Conservation (phyloP, 2,888 invertebrate genomes). For the Netelia virgata region DNA sequence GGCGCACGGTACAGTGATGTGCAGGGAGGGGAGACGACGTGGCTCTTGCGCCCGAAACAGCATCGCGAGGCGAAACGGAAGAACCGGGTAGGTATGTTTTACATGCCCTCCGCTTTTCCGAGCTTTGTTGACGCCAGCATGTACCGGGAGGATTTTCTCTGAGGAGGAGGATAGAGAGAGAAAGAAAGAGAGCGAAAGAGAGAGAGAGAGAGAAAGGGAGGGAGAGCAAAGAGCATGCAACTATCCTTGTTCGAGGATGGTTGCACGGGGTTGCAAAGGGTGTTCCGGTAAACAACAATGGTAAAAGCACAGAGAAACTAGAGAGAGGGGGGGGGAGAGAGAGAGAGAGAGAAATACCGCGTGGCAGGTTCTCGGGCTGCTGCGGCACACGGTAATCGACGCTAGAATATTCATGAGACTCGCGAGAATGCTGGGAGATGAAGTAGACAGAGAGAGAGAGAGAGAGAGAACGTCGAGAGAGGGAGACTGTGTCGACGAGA, state of each 20-base stretch:
- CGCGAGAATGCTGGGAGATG: constrained; percentile 57
- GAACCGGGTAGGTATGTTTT: constrained; percentile 59
- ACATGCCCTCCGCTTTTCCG: constrained; percentile 61
- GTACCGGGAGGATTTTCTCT: background rate
- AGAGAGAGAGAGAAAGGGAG: constrained; percentile 30
- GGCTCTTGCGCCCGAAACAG: constrained; percentile 12
- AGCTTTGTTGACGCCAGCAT: constrained; percentile 53
- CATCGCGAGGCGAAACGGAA: constrained; percentile 43
- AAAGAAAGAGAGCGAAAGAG: background rate
- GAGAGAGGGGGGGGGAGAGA: constrained; percentile 18
- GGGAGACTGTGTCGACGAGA: constrained; percentile 50
- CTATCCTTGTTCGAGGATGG: constrained; percentile 54
- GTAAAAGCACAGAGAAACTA: constrained; percentile 46
- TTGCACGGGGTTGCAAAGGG: constrained; percentile 61
- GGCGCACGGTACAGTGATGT: constrained; percentile 2
- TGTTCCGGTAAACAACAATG: constrained; percentile 73
- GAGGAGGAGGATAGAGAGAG: constrained; percentile 12
- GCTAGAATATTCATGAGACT: constrained; percentile 78
- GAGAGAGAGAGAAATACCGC: constrained; percentile 34
- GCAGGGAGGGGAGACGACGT: constrained; percentile 26
- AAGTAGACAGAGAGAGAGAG: constrained; percentile 41
- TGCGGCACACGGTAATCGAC: constrained; percentile 73
- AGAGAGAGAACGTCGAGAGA: constrained; percentile 5
- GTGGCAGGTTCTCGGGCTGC: constrained; percentile 49
- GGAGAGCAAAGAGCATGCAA: constrained; percentile 54